Conservation (phyloP, 2,888 invertebrate genomes). For the Leptopilina myrica region DNA sequence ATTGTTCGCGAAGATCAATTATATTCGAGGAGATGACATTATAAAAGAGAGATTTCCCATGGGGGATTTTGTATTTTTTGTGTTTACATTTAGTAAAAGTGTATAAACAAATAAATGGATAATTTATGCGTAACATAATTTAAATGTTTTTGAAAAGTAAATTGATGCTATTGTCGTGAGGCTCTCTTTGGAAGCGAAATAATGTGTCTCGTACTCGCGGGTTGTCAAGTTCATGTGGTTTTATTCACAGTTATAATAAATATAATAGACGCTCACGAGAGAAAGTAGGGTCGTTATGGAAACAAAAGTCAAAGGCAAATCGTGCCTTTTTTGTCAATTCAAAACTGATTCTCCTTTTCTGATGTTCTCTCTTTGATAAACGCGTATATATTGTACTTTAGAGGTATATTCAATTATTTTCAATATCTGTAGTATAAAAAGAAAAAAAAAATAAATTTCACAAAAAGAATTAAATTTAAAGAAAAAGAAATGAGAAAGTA, state of each 20-base stretch:
- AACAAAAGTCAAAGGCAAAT: constrained; percentile 31
- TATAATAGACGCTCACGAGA: not conserved
- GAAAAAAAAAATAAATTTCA: no score
- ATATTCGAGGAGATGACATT: no score
- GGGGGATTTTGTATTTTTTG: no score
- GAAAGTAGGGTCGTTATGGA: constrained; percentile 26
- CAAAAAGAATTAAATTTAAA: no score
- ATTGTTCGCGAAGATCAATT: not conserved
- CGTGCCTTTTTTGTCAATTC: constrained; percentile 10
- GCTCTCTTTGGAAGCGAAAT: constrained; percentile 25
- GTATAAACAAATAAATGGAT: constrained; percentile 5
- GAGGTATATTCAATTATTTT: no score
- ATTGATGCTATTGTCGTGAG: constrained; percentile 20
- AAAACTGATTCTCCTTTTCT: not conserved
- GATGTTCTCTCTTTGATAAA: not conserved
- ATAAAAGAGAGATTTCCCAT: not conserved
- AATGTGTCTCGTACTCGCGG: constrained; percentile 10
- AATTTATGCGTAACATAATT: constrained; percentile 6
- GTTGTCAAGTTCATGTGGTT: constrained; percentile 32
- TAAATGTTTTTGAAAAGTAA: not conserved
- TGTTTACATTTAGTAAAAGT: constrained; percentile 13
- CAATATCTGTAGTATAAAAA: no score
- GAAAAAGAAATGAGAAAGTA: no score
- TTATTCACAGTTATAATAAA: no score
- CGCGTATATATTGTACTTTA: not conserved